phyloP scores from a whole-genome alignment of 2,888 invertebrate genomes.

The Drosophila hawaiiensis region DNA sequence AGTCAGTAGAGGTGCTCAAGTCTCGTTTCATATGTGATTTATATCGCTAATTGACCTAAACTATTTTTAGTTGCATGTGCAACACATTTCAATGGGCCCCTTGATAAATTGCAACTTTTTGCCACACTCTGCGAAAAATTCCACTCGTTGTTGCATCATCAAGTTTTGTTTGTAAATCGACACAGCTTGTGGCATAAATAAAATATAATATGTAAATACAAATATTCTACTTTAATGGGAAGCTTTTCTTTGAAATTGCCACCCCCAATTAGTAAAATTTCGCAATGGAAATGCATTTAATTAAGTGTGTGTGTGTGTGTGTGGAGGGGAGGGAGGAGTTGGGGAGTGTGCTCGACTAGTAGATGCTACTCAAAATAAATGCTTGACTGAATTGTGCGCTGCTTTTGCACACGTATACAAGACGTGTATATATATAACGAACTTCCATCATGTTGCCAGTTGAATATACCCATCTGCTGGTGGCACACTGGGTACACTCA shows the following conservation, averaged over 20 bases:
- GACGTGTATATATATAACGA: too few species aligned
- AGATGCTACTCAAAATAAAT: background rate
- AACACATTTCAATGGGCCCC: background rate
- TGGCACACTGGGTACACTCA: background rate
- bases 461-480: background rate
- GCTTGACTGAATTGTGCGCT: background rate
- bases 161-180: background rate
- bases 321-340: background rate
- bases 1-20: background rate
- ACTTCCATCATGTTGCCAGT: background rate
- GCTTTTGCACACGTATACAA: background rate
- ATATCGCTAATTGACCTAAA: background rate
- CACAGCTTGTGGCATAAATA: background rate
- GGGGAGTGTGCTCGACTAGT: background rate
- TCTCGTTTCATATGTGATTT: background rate
- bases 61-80: background rate
- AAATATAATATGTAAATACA: background rate
- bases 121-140: background rate
- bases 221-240: background rate
- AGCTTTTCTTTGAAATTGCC: background rate
- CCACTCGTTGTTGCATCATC: background rate
- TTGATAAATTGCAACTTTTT: background rate
- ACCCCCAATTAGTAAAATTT: conserved; percentile 4
- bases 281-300: conserved; percentile 5
- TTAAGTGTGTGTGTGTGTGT: background rate